Evolutionary conservation across 2,113 vertebrate species (phyloP).

Genomic region (Ailurus styani): DNA sequence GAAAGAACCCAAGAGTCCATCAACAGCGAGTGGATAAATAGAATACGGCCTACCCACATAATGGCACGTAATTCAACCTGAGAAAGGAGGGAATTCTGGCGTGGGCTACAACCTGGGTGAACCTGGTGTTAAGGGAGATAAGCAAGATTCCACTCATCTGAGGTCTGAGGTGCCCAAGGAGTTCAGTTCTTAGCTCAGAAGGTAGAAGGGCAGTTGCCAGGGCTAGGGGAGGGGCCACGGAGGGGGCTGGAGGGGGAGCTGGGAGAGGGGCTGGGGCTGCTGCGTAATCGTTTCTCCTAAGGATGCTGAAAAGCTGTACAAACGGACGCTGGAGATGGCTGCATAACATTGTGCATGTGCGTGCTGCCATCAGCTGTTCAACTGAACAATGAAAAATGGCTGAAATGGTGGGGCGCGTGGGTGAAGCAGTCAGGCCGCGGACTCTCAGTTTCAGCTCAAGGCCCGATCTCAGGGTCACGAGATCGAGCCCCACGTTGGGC

Average conservation of each 20-base stretch:
- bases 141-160: neutral
- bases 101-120: neutral
- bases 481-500: neutral
- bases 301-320: neutral
- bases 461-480: neutral
- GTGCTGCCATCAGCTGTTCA: no score
- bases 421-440: neutral
- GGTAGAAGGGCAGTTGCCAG: neutral
- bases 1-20: neutral
- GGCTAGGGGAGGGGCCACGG: no score
- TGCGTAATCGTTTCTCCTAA: neutral
- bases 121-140: neutral
- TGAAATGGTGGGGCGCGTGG: neutral
- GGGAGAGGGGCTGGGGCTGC: neutral
- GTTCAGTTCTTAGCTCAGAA: neutral
- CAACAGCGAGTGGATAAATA: neutral
- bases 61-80: neutral
- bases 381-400: neutral
- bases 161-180: neutral
- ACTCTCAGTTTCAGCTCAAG: neutral
- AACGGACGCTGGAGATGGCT: neutral
- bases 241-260: neutral
- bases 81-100: neutral
- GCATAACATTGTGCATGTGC: neutral
- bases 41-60: no score